A percentile compares a stretch with the other conserved stretches of the same genome.
Conservation (phyloP, 2,888 invertebrate species). For the Plebejus anna region DNA sequence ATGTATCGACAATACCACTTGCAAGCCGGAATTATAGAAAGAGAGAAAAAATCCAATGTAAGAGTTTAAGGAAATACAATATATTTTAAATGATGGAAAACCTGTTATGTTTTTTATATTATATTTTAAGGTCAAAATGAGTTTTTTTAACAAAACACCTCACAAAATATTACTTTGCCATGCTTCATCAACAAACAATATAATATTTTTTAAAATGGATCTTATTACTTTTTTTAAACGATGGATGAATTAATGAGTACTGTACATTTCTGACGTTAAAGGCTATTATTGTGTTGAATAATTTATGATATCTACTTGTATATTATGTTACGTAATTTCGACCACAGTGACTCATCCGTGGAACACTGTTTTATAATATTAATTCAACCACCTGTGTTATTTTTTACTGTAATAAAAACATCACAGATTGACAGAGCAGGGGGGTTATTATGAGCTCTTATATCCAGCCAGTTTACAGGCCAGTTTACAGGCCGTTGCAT, state of each 20-base stretch:
- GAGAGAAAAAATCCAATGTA: conserved; percentile 55
- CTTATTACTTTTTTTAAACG: not conserved
- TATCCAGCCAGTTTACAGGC: no score
- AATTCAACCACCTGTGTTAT: conserved; percentile 26
- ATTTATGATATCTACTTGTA: conserved; percentile 28
- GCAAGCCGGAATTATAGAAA: conserved; percentile 59
- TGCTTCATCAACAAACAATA: no score
- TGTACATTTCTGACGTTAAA: conserved; percentile 16
- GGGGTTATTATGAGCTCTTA: no score
- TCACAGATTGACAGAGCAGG: not conserved
- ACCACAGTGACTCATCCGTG: conserved; percentile 25
- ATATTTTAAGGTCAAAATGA: not conserved
- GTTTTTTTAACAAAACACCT: not conserved
- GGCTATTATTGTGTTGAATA: conserved; percentile 25
- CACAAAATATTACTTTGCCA: not conserved
- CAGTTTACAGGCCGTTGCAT: no score
- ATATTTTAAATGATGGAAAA: not conserved
- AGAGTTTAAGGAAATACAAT: conserved; percentile 35
- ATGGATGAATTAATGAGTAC: not conserved
- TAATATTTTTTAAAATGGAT: no score
- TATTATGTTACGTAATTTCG: conserved; percentile 28
- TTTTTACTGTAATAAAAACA: conserved; percentile 20
- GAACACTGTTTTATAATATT: conserved; percentile 24
- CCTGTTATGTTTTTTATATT: not conserved
- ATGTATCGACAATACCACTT: conserved; percentile 71